These are phyloP conservation scores for Argynnis bischoffii DNA, from an alignment of 2,888 invertebrate genomes.

Conservation along the genomic window DNA sequence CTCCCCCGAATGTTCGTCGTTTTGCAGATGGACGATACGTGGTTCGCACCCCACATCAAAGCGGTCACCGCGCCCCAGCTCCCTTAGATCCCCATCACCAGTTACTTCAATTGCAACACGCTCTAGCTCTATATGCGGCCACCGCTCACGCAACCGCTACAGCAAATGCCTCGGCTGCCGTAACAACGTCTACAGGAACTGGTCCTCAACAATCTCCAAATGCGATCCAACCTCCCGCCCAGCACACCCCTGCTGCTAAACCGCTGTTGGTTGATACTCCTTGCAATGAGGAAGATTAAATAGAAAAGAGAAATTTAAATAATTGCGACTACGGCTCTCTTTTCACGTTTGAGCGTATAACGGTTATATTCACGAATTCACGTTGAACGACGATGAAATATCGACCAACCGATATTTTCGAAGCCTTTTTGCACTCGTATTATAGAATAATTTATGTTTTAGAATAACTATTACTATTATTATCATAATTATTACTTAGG, in stretches of 20 bases:
- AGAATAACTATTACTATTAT: slow-evolving; percentile 52
- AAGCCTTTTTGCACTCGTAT: slow-evolving; percentile 68
- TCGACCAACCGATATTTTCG: slow-evolving; percentile 59
- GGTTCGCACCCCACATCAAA: slow-evolving; percentile 77
- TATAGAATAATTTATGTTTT: slow-evolving; percentile 70
- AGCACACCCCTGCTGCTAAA: slow-evolving; percentile 63
- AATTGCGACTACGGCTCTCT: slow-evolving; percentile 45
- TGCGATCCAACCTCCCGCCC: slow-evolving; percentile 55
- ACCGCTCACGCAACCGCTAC: slow-evolving; percentile 74
- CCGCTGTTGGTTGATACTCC: slow-evolving; percentile 75
- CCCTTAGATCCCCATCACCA: slow-evolving; percentile 76
- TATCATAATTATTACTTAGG: slow-evolving; percentile 57
- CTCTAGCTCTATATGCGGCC: slow-evolving; percentile 74
- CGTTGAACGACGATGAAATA: slow-evolving; percentile 40
- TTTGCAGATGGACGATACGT: slow-evolving; percentile 78
- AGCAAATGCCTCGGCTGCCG: slow-evolving; percentile 60
- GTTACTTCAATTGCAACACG: slow-evolving; percentile 76
- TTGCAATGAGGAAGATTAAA: slow-evolving; percentile 74
- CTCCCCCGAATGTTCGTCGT: slow-evolving; percentile 76
- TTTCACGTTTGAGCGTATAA: slow-evolving; percentile 29
- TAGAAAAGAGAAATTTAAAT: slow-evolving; percentile 9
- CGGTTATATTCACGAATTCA: slow-evolving; percentile 31
- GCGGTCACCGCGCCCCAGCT: slow-evolving; percentile 75
- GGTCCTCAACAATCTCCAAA: slow-evolving; percentile 60
- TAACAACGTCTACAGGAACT: slow-evolving; percentile 49